Evolutionary conservation across 37 sponge, comb jelly and placozoan species (phyloP), one percentile per base, ranked within the genome.

Genomic region (Geodia barretti): DNA sequence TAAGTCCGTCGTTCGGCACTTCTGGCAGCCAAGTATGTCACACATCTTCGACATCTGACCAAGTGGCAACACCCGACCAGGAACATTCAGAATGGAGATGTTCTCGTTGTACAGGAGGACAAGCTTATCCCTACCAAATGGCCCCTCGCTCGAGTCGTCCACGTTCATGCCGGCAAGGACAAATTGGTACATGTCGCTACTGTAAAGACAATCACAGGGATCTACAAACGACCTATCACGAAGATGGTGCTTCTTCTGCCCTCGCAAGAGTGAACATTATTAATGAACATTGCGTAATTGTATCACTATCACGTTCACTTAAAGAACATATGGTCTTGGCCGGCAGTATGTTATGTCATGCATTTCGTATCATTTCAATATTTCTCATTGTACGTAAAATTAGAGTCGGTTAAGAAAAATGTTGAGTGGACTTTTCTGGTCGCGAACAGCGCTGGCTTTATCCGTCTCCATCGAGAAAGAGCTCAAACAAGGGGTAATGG

Each of bases 1-100:
- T 58, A 35, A 84, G 68, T 19, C 23, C 17, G 32, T 84, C 17
- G 26, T 76, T 21, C 34, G 23, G 17, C 85, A 84, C 60, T 84
- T 84, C 59, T 77, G 72, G 77, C 40, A 84, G 28, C 58, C 38
- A n/a, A 84, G 62, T 76, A 76, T 38, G 21, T 77, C n/a, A 25
- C 31, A 28, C 17, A 5, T 24, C 68, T 84, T 25, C n/a, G 75
- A n/a, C 23, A 29, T 26, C 63, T 17, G n/a, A 26, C 75, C 28
- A 72, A 83, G 59, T 81, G 82, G 82, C 23, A 70, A 33, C 33
- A 40, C 17, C 35, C 72, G 41, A 24, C 34, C 14, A 72, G 62
- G 40, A 84, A 68, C 54, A 35, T 84, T 58, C 23, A 21, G 7
- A 37, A 76, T 36, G 85, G 68, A 47, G 85, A 84, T 75, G 39